phyloP scores from a whole-genome alignment of 64 coral and sea anemone species.

The Hydrozoanthus tunicans region DNA sequence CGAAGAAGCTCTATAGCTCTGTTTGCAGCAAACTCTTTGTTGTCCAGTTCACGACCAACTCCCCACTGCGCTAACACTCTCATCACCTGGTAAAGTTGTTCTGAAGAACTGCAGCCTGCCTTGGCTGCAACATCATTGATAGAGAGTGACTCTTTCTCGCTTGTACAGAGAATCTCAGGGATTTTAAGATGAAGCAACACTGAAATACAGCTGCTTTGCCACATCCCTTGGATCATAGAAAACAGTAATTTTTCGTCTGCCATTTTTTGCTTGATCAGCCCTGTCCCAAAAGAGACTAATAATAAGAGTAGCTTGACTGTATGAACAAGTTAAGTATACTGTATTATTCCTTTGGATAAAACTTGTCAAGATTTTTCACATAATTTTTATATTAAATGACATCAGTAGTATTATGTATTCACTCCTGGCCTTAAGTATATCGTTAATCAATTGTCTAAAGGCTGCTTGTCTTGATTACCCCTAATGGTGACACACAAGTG shows the following conservation, averaged over 20 bases:
- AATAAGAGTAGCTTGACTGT: too few relatives aligned
- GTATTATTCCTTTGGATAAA: too few relatives aligned
- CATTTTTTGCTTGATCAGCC: background rate
- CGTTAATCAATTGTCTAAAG: too few relatives aligned
- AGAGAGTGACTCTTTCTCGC: background rate
- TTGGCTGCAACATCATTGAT: constrained; percentile 2
- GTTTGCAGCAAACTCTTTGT: constrained; percentile 18
- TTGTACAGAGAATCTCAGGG: background rate
- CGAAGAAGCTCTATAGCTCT: constrained; percentile 41
- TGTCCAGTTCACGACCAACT: constrained; percentile 3
- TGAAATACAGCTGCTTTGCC: constrained; percentile 31
- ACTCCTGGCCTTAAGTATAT: too few relatives aligned
- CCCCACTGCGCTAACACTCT: constrained; percentile 20
- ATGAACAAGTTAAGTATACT: too few relatives aligned
- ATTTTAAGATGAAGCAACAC: constrained; percentile 33
- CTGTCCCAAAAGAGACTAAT: too few relatives aligned
- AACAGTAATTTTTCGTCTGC: constrained; percentile 7
- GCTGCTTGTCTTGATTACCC: too few relatives aligned
- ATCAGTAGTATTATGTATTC: too few relatives aligned
- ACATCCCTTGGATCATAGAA: constrained; percentile 46
- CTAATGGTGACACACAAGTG: too few relatives aligned
- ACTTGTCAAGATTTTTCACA: too few relatives aligned
- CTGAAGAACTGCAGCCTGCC: constrained; percentile 18
- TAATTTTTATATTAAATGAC: too few relatives aligned
- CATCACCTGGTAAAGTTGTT: constrained; percentile 32